Evolutionary conservation across 1,140 invertebrate species (phyloP), one percentile per base, ranked within the genome.

Genomic region (Drosophila subpulchrella): DNA sequence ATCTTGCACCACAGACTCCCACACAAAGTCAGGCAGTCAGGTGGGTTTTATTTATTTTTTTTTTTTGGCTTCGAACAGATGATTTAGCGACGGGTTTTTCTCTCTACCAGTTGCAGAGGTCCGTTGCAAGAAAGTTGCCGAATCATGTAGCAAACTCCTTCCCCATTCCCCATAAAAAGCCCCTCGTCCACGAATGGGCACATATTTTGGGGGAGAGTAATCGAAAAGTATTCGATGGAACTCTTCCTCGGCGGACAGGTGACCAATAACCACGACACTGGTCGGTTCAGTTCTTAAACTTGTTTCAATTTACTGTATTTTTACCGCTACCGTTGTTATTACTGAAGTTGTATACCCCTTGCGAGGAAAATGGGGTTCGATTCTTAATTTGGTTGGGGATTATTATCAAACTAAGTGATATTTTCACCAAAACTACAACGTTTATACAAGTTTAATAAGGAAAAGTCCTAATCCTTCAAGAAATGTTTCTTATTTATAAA

Each of bases 211-310:
- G 73, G 83, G 70, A 68, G 75, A 68, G 62, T 61, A 75, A 86
- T 86, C 83, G 75, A 88, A 83, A 75, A 73, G 57, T 53, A 86
- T 75, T 77, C 61, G 68, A 78, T 27, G 60, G 50, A 44, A 66
- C 75, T 55, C 70, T 54, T 62, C 62, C 72, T 60, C 67, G 72
- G 66, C 73, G 81, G 86, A 89, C 83, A 88, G 83, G 83, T 88
- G 83, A 88, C 79, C 83, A 86, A 65, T 72, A 80, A 47, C 58
- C 68, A 60, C 67, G 56, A 24, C 81, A 81, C 78, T 70, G 72
- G 82, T 86, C 60, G 72, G 83, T 88, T 75, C 56, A 70, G 75
- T 89, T 88, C 84, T 83, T 79, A 88, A 88, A 88, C 84, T 83
- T 89, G 84, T 88, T 88, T 89, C 76, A 79, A 88, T 89, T 83